phyloP scores from a whole-genome alignment of 2,113 vertebrate genomes.

The Myotis davidii region DNA sequence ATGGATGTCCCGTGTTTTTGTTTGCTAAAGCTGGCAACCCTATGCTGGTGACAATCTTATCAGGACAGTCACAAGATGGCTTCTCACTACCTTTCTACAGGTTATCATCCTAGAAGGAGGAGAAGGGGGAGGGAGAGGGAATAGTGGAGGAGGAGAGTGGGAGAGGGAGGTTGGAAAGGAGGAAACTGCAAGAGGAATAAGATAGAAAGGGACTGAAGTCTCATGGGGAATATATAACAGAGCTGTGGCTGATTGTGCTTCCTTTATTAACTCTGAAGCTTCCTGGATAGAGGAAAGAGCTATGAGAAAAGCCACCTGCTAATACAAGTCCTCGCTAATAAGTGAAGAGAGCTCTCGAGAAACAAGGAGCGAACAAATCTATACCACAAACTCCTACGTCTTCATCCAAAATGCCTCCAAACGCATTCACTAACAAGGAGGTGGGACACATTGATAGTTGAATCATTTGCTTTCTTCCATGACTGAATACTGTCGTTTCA shows the following conservation, averaged over 20 bases:
- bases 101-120: neutral
- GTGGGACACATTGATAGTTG: neutral
- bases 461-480: neutral
- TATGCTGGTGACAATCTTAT: neutral
- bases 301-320: neutral
- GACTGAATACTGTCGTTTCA: neutral
- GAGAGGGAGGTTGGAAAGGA: neutral
- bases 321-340: neutral
- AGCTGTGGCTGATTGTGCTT: neutral
- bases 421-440: neutral
- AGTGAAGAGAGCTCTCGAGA: neutral
- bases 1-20: neutral
- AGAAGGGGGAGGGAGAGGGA: neutral
- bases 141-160: no score
- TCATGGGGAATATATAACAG: neutral
- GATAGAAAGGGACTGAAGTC: neutral
- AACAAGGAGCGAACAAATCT: neutral
- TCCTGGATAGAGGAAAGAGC: conserved; percentile 23
- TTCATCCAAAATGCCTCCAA: conserved; percentile 10
- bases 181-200: neutral
- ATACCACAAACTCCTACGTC: neutral
- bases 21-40: neutral
- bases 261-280: conserved; percentile 35
- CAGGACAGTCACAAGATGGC: neutral
- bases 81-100: neutral